Conservation (phyloP, 1,140 invertebrate genomes). For the Arctopsyche grandis region DNA sequence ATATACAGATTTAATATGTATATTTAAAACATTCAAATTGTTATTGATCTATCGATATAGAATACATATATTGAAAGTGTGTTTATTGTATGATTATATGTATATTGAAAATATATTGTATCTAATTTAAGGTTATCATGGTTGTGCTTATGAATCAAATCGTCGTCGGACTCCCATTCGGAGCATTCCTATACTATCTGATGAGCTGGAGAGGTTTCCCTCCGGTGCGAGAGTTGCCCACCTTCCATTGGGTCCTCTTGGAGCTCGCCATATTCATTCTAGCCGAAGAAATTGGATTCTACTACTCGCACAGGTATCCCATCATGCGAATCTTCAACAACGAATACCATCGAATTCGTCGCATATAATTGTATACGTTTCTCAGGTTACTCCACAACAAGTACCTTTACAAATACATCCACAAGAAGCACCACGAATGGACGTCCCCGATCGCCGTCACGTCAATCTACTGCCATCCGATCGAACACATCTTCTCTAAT, state of each 20-base stretch:
- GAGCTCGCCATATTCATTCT: conserved; percentile 82
- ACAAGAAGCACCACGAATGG: conserved; percentile 90
- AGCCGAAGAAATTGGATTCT: conserved; percentile 86
- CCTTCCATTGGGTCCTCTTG: conserved; percentile 84
- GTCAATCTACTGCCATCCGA: conserved; percentile 86
- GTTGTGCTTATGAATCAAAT: conserved; percentile 84
- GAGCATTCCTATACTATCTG: conserved; percentile 70
- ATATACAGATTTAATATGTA: no score
- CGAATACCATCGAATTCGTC: neutral
- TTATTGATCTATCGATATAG: no score
- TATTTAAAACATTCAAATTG: no score
- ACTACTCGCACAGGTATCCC: conserved; percentile 83
- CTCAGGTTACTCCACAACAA: conserved; percentile 79
- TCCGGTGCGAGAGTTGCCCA: conserved; percentile 76
- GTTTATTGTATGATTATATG: no score
- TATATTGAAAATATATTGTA: no score
- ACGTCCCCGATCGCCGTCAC: conserved; percentile 86
- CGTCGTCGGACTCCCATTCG: conserved; percentile 75
- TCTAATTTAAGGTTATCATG: conserved; percentile 72
- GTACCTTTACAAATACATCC: conserved; percentile 82
- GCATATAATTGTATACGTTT: neutral
- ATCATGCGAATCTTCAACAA: neutral
- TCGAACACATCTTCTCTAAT: conserved; percentile 89
- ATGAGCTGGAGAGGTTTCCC: conserved; percentile 77
- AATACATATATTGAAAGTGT: no score